Evolutionary conservation across 2,113 vertebrate species (phyloP).

Genomic region (Oncorhynchus masou): DNA sequence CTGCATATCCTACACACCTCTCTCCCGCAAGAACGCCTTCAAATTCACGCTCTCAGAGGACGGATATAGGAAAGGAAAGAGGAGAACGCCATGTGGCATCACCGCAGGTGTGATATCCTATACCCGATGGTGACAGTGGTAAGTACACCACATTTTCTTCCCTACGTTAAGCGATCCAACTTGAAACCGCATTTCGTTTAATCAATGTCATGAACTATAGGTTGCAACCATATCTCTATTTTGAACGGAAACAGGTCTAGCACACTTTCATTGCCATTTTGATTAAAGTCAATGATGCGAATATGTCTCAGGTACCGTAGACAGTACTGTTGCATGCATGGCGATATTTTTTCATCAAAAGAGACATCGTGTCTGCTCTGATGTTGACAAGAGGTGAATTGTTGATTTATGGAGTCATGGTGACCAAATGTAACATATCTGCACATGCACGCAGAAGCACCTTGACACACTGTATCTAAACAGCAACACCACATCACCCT

Average conservation of each 20-base stretch:
- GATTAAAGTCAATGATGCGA: slow-evolving; percentile 35
- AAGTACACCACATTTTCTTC: too few relatives aligned
- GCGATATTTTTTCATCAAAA: neutral
- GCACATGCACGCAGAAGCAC: neutral
- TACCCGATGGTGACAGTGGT: too few relatives aligned
- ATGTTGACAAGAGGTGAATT: neutral
- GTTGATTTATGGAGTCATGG: slow-evolving; percentile 31
- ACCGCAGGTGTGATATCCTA: too few relatives aligned
- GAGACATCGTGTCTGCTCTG: neutral
- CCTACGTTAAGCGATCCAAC: too few relatives aligned
- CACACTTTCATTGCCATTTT: slow-evolving; percentile 1
- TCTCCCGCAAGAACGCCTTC: neutral
- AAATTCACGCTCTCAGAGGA: neutral
- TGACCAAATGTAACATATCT: too few relatives aligned
- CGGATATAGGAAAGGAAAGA: too few relatives aligned
- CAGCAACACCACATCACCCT: too few relatives aligned
- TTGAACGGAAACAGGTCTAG: neutral
- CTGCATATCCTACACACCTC: neutral
- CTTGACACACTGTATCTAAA: neutral
- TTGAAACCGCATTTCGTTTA: neutral
- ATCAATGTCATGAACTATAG: neutral
- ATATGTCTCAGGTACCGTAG: slow-evolving; percentile 3
- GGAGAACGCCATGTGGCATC: too few relatives aligned
- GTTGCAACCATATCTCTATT: neutral
- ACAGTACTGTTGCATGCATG: slow-evolving; percentile 1